A percentile compares a stretch with the other conserved stretches of the same genome.
Conservation (phyloP, 2,888 invertebrate genomes). For the Acrobasis suavella region DNA sequence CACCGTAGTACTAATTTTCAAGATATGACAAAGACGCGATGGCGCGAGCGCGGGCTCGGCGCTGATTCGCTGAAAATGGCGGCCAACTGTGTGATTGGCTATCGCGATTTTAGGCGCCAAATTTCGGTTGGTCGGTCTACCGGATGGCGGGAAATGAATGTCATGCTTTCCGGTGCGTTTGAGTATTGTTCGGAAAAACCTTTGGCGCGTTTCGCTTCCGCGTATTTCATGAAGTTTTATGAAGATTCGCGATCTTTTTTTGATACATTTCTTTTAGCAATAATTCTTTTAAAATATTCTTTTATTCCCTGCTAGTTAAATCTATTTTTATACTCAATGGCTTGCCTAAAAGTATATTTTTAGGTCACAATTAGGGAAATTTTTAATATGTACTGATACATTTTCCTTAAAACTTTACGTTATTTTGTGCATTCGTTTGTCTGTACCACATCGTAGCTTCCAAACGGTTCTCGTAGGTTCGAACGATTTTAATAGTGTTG, state of each 20-base stretch:
- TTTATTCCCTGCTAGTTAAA: too few relatives aligned
- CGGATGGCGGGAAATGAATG: slow-evolving; percentile 78
- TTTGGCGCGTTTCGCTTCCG: slow-evolving; percentile 67
- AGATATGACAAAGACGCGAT: slow-evolving; percentile 80
- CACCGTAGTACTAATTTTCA: slow-evolving; percentile 80
- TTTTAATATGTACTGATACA: too few relatives aligned
- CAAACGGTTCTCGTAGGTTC: too few relatives aligned
- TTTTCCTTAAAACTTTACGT: too few relatives aligned
- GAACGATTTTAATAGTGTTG: too few relatives aligned
- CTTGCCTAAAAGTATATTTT: too few relatives aligned
- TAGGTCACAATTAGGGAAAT: too few relatives aligned
- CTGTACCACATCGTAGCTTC: too few relatives aligned
- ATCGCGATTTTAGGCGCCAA: slow-evolving; percentile 72
- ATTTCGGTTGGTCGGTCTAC: slow-evolving; percentile 79
- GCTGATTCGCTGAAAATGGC: slow-evolving; percentile 77
- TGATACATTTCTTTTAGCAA: neutral
- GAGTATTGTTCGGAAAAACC: slow-evolving; percentile 74
- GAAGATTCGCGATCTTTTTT: neutral
- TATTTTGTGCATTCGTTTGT: too few relatives aligned
- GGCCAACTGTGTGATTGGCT: slow-evolving; percentile 71
- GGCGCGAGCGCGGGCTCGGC: slow-evolving; percentile 78
- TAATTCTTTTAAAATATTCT: neutral
- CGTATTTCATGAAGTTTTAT: neutral
- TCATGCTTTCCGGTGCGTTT: slow-evolving; percentile 72
- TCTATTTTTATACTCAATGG: too few relatives aligned